Evolutionary conservation across 2,888 invertebrate species (phyloP).

Genomic region (Ellobium chinense): DNA sequence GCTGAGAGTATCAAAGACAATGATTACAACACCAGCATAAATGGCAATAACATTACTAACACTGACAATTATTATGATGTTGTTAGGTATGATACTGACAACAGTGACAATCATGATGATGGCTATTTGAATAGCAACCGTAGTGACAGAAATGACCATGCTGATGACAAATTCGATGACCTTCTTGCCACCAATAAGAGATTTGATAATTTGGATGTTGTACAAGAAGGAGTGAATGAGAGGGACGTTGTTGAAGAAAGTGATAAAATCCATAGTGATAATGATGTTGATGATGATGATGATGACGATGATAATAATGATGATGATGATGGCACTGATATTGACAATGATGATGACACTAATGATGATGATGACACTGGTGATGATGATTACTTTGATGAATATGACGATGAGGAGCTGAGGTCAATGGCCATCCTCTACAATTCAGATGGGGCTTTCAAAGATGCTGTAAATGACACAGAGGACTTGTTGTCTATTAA

Average conservation of each 20-base stretch:
- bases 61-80: not conserved
- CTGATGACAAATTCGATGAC: no score
- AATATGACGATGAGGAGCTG: not conserved
- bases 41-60: not conserved
- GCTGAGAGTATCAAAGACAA: not conserved
- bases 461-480: not conserved
- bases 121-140: no score
- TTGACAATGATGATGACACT: not conserved
- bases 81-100: no score
- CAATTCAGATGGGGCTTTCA: no score
- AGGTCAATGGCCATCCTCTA: no score
- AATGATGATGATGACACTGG: not conserved
- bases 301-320: conserved; percentile 29
- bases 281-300: conserved; percentile 25
- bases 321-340: not conserved
- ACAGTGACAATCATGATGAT: no score
- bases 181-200: no score
- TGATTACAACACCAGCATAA: not conserved
- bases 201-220: no score
- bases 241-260: no score
- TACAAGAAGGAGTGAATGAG: no score
- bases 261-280: not conserved
- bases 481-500: not conserved
- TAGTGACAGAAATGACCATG: no score
- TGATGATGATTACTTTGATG: not conserved